These are phyloP conservation scores for Tuberolachnus salignus DNA, from an alignment of 2,888 invertebrate genomes.

Conservation along the genomic window DNA sequence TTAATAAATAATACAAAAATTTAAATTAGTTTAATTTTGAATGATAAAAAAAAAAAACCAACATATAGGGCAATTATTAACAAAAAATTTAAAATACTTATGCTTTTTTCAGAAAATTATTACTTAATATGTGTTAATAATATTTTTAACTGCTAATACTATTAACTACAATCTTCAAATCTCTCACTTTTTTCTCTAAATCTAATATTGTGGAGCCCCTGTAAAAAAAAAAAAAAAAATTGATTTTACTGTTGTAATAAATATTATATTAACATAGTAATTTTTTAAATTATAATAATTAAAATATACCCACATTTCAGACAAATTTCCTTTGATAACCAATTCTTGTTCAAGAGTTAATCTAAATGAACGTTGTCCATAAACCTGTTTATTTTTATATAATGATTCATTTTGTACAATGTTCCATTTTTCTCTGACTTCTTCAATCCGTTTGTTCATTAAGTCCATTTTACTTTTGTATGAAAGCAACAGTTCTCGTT, in stretches of 20 bases:
- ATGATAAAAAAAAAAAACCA: not conserved
- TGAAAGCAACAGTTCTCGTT: constrained; percentile 27
- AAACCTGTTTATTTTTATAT: not conserved
- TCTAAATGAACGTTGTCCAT: constrained; percentile 13
- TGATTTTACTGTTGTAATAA: not conserved
- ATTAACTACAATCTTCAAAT: constrained; percentile 29
- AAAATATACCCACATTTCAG: constrained; percentile 34
- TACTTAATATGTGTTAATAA: not conserved
- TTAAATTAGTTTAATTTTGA: constrained; percentile 2
- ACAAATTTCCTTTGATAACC: constrained; percentile 51
- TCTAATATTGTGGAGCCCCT: constrained; percentile 55
- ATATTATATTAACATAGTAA: not conserved
- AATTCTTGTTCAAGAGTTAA: constrained; percentile 52
- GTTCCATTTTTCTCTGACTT: constrained; percentile 48
- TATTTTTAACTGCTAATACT: constrained; percentile 22
- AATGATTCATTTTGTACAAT: constrained; percentile 28
- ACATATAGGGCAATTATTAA: not conserved
- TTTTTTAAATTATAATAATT: not conserved
- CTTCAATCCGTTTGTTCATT: constrained; percentile 44
- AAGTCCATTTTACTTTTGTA: constrained; percentile 34
- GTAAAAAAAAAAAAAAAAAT: not conserved
- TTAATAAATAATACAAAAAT: not conserved
- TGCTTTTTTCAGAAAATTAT: not conserved
- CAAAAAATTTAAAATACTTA: not conserved
- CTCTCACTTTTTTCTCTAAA: constrained; percentile 47